Conservation (phyloP, 2,113 vertebrate species). For the Pyxicephalus adspersus region DNA sequence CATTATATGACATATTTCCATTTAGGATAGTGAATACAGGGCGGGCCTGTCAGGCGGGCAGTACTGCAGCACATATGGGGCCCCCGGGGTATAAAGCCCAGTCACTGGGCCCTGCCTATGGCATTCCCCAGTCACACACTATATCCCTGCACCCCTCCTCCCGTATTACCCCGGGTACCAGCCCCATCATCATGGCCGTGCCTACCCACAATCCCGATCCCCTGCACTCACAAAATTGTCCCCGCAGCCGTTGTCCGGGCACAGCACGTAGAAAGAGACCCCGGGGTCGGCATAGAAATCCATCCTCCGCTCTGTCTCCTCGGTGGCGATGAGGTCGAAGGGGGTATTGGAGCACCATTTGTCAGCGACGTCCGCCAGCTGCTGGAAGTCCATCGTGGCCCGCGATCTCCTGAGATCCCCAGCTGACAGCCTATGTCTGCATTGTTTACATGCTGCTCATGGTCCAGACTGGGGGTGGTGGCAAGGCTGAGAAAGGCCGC, state of each 20-base stretch:
- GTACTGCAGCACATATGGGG: too few species aligned
- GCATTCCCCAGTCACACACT: too few species aligned
- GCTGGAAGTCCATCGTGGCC: slow-evolving; percentile 87
- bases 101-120: too few species aligned
- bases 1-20: too few species aligned
- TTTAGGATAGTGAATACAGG: too few species aligned
- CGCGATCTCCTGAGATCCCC: neutral
- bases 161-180: too few species aligned
- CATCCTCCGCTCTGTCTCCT: slow-evolving; percentile 91
- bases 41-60: too few species aligned
- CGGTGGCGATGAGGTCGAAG: slow-evolving; percentile 94
- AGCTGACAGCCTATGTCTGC: slow-evolving; percentile 15
- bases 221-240: slow-evolving; percentile 90
- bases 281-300: slow-evolving; percentile 97
- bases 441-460: slow-evolving; percentile 60
- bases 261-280: slow-evolving; percentile 94
- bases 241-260: slow-evolving; percentile 87
- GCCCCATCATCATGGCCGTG: neutral
- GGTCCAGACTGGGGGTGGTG: neutral
- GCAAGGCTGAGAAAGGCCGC: slow-evolving; percentile 11
- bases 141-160: too few species aligned
- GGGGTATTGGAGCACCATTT: slow-evolving; percentile 94
- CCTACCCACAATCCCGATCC: too few species aligned
- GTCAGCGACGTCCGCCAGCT: slow-evolving; percentile 93
- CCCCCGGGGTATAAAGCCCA: too few species aligned